Percentiles rank a stretch among this genome's conserved stretches.
Evolutionary conservation across 2,797 vertebrate species (phyloP).

Genomic region (Gobio occitaniae): DNA sequence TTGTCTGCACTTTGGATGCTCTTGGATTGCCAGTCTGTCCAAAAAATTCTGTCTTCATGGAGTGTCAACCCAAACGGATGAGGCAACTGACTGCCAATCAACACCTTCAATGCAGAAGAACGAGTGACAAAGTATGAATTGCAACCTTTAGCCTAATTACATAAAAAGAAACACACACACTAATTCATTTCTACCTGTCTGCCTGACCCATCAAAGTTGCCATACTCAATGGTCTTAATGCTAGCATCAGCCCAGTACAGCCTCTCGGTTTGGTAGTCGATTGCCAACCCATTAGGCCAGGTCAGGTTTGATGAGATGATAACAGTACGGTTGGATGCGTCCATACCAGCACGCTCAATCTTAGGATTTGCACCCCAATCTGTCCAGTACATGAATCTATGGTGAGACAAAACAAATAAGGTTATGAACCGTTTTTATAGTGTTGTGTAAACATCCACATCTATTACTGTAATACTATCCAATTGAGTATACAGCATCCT

Average conservation of each 20-base stretch:
- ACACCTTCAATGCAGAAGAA: conserved; percentile 77
- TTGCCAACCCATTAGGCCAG: conserved; percentile 96
- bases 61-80: conserved; percentile 97
- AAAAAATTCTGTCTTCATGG: conserved; percentile 92
- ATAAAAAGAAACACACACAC: not conserved
- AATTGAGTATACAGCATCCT: not conserved
- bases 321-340: conserved; percentile 90
- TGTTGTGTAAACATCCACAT: too few species aligned
- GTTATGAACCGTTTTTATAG: not conserved
- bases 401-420: not conserved
- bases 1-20: conserved; percentile 96
- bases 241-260: conserved; percentile 98
- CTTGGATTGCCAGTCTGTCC: conserved; percentile 99
- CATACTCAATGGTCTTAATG: conserved; percentile 96
- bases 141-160: not conserved
- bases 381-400: conserved; percentile 98
- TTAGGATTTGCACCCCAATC: conserved; percentile 99
- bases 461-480: not conserved
- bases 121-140: not conserved
- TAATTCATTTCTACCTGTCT: conserved; percentile 80
- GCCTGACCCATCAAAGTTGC: conserved; percentile 90
- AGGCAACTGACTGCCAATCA: conserved; percentile 93
- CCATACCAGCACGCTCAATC: conserved; percentile 97
- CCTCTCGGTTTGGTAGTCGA: conserved; percentile 90
- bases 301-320: conserved; percentile 97